Percentiles rank a stretch among this genome's conserved stretches.
These are phyloP conservation scores for Peromyscus maniculatus DNA, from an alignment of 2,113 vertebrate genomes.

Conservation along the genomic window DNA sequence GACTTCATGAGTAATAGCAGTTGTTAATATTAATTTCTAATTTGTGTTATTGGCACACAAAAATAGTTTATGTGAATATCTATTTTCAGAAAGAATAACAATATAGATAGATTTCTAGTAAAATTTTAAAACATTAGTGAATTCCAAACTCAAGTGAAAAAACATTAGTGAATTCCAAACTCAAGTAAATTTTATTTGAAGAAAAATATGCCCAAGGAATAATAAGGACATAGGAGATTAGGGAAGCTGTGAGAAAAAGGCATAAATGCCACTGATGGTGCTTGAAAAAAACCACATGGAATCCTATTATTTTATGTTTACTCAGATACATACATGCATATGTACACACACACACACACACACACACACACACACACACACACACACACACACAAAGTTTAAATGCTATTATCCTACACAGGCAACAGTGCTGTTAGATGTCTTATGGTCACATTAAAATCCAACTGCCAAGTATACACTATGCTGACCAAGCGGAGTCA, in stretches of 20 bases:
- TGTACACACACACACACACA: neutral
- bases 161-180: neutral
- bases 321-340: neutral
- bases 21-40: neutral
- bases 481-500: neutral
- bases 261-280: neutral
- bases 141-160: neutral
- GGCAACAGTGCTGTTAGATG: neutral
- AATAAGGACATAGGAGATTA: neutral
- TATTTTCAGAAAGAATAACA: neutral
- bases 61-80: neutral
- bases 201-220: neutral
- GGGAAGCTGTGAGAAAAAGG: neutral
- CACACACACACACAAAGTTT: neutral
- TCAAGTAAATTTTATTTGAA: neutral
- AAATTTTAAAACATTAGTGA: neutral
- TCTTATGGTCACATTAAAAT: neutral
- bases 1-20: neutral
- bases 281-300: neutral
- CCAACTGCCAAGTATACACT: neutral
- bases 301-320: neutral
- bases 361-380: neutral
- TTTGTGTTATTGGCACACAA: neutral
- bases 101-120: neutral
- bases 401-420: neutral